These are phyloP conservation scores for Lepidurus apus DNA, from an alignment of 1,140 invertebrate genomes.

Conservation along the genomic window DNA sequence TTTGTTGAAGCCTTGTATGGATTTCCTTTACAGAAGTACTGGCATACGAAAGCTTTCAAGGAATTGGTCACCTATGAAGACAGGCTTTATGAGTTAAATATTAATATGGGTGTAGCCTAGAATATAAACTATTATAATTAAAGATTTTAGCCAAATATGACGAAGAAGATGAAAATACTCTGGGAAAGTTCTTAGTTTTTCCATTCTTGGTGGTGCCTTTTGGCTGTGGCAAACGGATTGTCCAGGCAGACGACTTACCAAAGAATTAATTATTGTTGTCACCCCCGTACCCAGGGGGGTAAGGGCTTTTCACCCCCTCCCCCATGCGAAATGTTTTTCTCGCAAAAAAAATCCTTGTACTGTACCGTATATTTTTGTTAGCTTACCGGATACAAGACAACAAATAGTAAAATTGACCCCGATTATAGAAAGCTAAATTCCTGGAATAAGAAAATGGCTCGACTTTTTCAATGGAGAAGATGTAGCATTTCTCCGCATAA, in stretches of 20 bases:
- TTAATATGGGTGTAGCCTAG: constrained; percentile 13
- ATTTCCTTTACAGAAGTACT: constrained; percentile 73
- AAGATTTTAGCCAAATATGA: constrained; percentile 74
- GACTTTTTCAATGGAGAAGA: no score
- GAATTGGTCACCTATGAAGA: constrained; percentile 68
- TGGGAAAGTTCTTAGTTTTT: constrained; percentile 43
- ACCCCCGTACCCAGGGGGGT: constrained; percentile 30
- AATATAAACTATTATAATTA: constrained; percentile 34
- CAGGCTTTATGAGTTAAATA: constrained; percentile 61
- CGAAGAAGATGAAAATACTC: constrained; percentile 54
- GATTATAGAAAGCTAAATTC: no score
- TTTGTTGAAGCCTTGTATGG: constrained; percentile 56
- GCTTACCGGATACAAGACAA: no score
- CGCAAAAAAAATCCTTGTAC: no score
- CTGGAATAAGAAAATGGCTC: no score
- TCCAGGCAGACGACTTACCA: constrained; percentile 45
- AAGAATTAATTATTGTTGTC: constrained; percentile 40
- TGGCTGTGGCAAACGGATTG: constrained; percentile 53
- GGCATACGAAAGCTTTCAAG: constrained; percentile 64
- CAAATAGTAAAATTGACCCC: no score
- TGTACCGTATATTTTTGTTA: no score
- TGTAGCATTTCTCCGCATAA: no score
- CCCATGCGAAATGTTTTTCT: no score
- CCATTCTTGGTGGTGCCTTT: constrained; percentile 50
- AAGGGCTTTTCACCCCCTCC: no score